These are phyloP conservation scores for Festucalex cinctus DNA, from an alignment of 2,113 vertebrate genomes.

Conservation along the genomic window DNA sequence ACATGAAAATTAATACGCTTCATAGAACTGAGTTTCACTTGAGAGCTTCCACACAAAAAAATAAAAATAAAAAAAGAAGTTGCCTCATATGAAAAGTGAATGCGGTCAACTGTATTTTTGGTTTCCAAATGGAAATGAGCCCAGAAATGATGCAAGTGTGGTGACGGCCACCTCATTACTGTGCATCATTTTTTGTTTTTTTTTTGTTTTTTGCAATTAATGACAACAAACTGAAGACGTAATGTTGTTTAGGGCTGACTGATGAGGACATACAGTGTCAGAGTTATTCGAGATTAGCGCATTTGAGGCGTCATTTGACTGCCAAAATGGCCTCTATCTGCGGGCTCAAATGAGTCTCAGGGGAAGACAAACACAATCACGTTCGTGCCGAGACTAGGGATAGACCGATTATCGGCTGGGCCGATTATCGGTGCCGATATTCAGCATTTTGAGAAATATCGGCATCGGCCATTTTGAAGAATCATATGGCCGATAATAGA, in stretches of 20 bases:
- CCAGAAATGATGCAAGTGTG: slow-evolving; percentile 54
- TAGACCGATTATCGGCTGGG: too few species aligned
- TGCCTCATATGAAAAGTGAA: slow-evolving; percentile 6
- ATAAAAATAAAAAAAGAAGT: slow-evolving; percentile 12
- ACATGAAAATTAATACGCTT: too few species aligned
- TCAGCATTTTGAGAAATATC: too few species aligned
- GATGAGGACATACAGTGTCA: slow-evolving; percentile 18
- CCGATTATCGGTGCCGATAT: too few species aligned
- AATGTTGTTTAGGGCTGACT: slow-evolving; percentile 21
- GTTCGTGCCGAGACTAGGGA: background rate
- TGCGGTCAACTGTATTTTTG: slow-evolving; percentile 15
- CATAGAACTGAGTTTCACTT: too few species aligned
- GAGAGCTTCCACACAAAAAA: background rate
- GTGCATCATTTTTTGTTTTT: slow-evolving; percentile 25
- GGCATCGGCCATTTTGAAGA: too few species aligned
- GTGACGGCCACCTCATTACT: slow-evolving; percentile 45
- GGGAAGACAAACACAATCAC: background rate
- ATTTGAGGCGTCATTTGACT: slow-evolving; percentile 18
- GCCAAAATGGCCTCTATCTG: slow-evolving; percentile 17
- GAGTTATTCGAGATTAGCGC: background rate
- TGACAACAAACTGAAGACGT: slow-evolving; percentile 29
- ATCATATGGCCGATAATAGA: too few species aligned
- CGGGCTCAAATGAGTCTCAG: slow-evolving; percentile 22
- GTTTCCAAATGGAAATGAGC: slow-evolving; percentile 56
- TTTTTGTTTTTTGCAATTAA: slow-evolving; percentile 46